Base-by-base conservation (phyloP, 2,797 vertebrate species). In the Ispidina picta region DNA sequence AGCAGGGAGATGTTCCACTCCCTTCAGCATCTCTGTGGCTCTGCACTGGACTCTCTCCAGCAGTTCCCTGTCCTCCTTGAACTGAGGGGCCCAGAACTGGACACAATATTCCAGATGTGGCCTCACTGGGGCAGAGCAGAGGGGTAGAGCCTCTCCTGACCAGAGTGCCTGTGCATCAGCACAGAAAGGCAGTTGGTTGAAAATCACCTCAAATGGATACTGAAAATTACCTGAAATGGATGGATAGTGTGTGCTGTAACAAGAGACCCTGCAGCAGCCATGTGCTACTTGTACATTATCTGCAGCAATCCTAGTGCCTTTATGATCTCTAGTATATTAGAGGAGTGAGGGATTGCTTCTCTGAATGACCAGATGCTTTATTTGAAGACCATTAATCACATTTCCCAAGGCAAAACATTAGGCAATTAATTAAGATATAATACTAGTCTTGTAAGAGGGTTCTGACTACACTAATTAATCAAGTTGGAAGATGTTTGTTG, bases 401-500 rank as follows among this genome's bases (percentile, higher is more conserved):
- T 89, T 83, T 95, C 85, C 76, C 76, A 85, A 83, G 75, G 89
- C 84, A 92, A 86, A 87, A 83, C 66, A 83, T 78, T 71, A 85
- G 35, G 21, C 41, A 90, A 86, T 93, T 91, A 94, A 91, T 90
- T 83, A 79, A 88, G 83, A 82, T 69, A 48, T 58, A 90, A 76
- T 49, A 29, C 66, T 35, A 43, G 65, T 46, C 87, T 89, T 82
- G 49, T 55, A 89, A 83, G 76, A 91, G 49, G 16, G 3, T 59
- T 83, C 78, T 83, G 56, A 74, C 69, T 72, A 81, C 26, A 37
- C 39, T 81, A 89, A 96, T 95, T 94, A 77, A 94, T 94, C 70
- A 91, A 37, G 39, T 11, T 88, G 80, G 48, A 91, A 76, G 58
- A 37, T 65, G 37, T 48, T 73, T 91, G 62, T 85, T 89, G 56